These are phyloP conservation scores for Copsychus sechellarum DNA, from an alignment of 2,113 vertebrate genomes.

Conservation along the genomic window DNA sequence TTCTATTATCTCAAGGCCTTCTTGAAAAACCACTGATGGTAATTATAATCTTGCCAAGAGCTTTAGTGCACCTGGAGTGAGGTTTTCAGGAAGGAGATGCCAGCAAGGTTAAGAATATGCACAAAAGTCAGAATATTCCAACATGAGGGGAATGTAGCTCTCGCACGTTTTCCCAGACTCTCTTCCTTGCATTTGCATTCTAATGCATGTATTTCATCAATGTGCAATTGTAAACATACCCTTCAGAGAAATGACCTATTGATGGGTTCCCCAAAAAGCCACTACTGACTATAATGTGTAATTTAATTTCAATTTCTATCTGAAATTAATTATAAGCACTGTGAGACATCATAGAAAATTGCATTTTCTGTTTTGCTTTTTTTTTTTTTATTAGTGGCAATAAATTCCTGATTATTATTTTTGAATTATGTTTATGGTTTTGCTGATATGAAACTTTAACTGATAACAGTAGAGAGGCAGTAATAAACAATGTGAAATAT, in stretches of 20 bases:
- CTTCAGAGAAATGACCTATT: slow-evolving; percentile 38
- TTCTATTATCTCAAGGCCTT: neutral
- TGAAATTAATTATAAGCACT: slow-evolving; percentile 45
- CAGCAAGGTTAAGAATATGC: neutral
- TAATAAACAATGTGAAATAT: slow-evolving; percentile 41
- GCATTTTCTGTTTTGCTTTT: neutral
- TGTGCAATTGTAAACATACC: neutral
- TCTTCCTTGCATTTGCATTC: slow-evolving; percentile 11
- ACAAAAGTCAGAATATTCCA: neutral
- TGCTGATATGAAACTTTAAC: slow-evolving; percentile 33
- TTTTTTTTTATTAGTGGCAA: neutral
- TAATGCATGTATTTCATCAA: neutral
- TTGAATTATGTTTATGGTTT: slow-evolving; percentile 21
- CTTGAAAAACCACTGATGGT: neutral
- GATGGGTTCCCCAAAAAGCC: neutral
- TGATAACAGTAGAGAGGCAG: slow-evolving; percentile 9
- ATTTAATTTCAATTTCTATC: slow-evolving; percentile 56
- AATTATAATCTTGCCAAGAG: slow-evolving; percentile 24
- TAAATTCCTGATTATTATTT: slow-evolving; percentile 28
- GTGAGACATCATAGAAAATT: slow-evolving; percentile 9
- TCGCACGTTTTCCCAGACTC: accelerated
- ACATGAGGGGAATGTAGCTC: neutral
- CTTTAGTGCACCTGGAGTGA: neutral
- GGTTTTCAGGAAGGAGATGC: neutral
- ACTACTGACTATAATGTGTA: slow-evolving; percentile 16